phyloP scores from a whole-genome alignment of 35 echinoderm and acorn worm species.

The Ophiothrix spiculata region DNA sequence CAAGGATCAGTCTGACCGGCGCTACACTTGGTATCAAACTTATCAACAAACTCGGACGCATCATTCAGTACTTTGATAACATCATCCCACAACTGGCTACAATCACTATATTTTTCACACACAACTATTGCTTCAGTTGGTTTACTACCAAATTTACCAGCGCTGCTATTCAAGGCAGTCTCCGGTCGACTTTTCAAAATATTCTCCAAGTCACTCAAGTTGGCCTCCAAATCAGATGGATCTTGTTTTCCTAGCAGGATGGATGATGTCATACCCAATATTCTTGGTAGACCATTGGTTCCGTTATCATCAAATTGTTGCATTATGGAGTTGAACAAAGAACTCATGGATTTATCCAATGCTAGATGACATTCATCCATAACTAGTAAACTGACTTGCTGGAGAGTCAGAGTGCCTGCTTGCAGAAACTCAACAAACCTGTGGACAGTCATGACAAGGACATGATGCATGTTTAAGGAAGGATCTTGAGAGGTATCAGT shows the following conservation, averaged over 20 bases:
- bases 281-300: slow-evolving; percentile 31
- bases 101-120: slow-evolving; percentile 50
- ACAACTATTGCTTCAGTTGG: slow-evolving; percentile 81
- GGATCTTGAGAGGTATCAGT: slow-evolving; percentile 13
- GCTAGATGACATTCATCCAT: slow-evolving; percentile 92
- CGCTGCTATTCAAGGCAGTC: slow-evolving; percentile 62
- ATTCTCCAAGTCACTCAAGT: slow-evolving; percentile 53
- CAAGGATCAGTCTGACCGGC: slow-evolving; percentile 42
- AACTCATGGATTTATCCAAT: not conserved
- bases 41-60: slow-evolving; percentile 34
- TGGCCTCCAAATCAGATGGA: slow-evolving; percentile 55
- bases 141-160: slow-evolving; percentile 77
- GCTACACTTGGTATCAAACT: slow-evolving; percentile 33
- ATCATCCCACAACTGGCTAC: slow-evolving; percentile 15
- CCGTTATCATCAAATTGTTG: slow-evolving; percentile 14
- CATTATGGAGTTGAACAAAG: slow-evolving; percentile 72
- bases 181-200: slow-evolving; percentile 67
- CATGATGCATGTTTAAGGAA: slow-evolving; percentile 61
- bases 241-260: slow-evolving; percentile 66
- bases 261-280: slow-evolving; percentile 76
- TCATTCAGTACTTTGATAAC: slow-evolving; percentile 46
- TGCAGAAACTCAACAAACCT: slow-evolving; percentile 62
- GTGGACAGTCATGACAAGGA: slow-evolving; percentile 67
- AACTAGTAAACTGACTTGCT: slow-evolving; percentile 68
- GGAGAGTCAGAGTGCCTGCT: slow-evolving; percentile 32